These are phyloP conservation scores for Agraylea sexmaculata DNA, from an alignment of 1,140 invertebrate genomes.

Conservation along the genomic window DNA sequence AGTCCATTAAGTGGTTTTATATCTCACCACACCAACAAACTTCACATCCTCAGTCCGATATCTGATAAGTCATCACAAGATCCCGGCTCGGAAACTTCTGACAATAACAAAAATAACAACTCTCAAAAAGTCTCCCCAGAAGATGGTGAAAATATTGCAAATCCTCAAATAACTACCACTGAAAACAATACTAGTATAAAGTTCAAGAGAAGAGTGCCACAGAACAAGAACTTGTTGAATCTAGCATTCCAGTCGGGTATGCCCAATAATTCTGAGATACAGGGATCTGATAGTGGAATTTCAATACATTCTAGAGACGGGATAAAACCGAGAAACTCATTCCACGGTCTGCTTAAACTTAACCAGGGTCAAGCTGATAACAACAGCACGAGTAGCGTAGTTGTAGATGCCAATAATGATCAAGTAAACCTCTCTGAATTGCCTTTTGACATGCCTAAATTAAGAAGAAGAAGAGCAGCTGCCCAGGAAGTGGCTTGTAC, in stretches of 20 bases:
- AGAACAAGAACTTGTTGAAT: constrained; percentile 67
- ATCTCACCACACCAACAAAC: constrained; percentile 54
- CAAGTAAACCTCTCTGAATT: constrained; percentile 56
- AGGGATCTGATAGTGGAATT: constrained; percentile 76
- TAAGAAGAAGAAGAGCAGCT: constrained; percentile 55
- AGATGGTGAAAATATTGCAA: constrained; percentile 31
- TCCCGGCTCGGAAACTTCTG: constrained; percentile 63
- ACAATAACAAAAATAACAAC: constrained; percentile 66
- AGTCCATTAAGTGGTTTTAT: constrained; percentile 49
- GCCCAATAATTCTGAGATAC: constrained; percentile 57
- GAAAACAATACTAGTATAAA: constrained; percentile 37
- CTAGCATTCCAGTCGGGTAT: constrained; percentile 50
- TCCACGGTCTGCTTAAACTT: constrained; percentile 46
- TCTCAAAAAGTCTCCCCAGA: constrained; percentile 60
- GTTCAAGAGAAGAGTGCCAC: constrained; percentile 50
- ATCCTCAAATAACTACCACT: constrained; percentile 33
- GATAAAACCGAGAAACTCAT: constrained; percentile 50
- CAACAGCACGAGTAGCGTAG: constrained; percentile 32
- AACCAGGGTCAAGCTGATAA: constrained; percentile 35
- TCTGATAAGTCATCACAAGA: constrained; percentile 85
- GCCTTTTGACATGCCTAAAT: constrained; percentile 84
- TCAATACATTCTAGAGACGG: constrained; percentile 68
- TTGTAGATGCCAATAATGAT: constrained; percentile 31
- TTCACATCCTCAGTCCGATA: constrained; percentile 78
- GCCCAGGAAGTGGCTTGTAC: constrained; percentile 46